Evolutionary conservation across 1,140 invertebrate species (phyloP).

Genomic region (Melitaea cinxia): DNA sequence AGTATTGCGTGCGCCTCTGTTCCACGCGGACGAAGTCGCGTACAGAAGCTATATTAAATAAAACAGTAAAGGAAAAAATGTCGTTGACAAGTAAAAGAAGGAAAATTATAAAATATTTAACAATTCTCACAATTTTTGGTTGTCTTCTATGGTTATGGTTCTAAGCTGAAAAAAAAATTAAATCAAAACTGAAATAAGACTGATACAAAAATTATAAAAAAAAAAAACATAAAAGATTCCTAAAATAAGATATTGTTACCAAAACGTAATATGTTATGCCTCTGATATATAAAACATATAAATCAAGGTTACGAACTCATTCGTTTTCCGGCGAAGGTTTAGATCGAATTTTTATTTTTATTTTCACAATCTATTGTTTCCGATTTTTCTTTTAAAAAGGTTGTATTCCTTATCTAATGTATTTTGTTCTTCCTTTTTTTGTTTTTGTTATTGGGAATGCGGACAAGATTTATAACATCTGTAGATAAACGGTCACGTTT

Average conservation of each 20-base stretch:
- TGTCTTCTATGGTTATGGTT: too few species aligned
- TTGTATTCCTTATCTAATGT: not conserved
- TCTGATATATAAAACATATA: slow-evolving; percentile 42
- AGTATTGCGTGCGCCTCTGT: too few species aligned
- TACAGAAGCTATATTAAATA: too few species aligned
- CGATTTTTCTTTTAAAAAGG: not conserved
- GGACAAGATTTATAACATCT: not conserved
- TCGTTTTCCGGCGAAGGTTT: slow-evolving; percentile 24
- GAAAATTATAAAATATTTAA: too few species aligned
- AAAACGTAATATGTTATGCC: slow-evolving; percentile 32
- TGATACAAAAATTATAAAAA: not conserved
- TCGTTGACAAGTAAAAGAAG: too few species aligned
- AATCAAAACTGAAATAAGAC: too few species aligned
- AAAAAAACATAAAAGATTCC: not conserved
- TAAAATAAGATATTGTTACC: not conserved
- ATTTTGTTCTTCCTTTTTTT: not conserved
- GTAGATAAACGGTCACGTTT: too few species aligned
- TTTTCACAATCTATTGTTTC: not conserved
- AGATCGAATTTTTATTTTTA: slow-evolving; percentile 15
- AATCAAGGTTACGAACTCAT: slow-evolving; percentile 52
- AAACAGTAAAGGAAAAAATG: too few species aligned
- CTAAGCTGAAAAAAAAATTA: too few species aligned
- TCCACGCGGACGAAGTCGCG: too few species aligned
- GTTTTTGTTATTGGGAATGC: not conserved
- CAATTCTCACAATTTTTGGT: too few species aligned